Conservation (phyloP, 2,797 vertebrate species). For the Lerista edwardsae region DNA sequence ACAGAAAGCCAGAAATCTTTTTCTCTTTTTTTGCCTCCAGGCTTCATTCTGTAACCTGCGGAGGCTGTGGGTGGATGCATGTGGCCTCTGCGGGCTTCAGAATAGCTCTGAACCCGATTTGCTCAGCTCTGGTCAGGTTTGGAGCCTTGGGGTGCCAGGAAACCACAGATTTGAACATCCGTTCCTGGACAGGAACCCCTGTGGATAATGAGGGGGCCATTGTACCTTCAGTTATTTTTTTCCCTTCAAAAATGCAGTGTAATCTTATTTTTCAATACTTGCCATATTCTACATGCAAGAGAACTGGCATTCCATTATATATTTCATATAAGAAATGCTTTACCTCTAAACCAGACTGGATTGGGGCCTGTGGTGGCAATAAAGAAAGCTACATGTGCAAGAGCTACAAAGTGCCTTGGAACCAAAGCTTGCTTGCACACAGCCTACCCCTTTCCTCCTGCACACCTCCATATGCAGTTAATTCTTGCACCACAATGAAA, state of each 20-base stretch:
- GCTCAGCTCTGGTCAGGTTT: no score
- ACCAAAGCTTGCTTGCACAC: not conserved
- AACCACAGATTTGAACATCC: no score
- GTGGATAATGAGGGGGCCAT: no score
- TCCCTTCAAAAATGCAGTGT: not conserved
- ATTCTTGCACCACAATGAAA: not conserved
- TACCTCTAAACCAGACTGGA: not conserved
- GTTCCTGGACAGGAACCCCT: no score
- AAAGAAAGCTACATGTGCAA: not conserved
- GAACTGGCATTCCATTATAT: not conserved
- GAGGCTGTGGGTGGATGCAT: no score
- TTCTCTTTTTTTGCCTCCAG: no score
- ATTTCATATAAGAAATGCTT: not conserved
- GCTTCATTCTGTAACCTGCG: no score
- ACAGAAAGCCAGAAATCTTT: no score
- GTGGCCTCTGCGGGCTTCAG: no score
- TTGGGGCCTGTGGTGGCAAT: not conserved
- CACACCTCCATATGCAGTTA: not conserved
- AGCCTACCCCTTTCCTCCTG: not conserved
- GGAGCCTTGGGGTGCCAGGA: no score
- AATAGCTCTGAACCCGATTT: no score
- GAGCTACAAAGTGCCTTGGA: not conserved
- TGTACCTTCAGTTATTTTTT: slow-evolving; percentile 28
- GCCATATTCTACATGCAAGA: not conserved
- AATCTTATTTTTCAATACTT: slow-evolving; percentile 28